phyloP scores from a whole-genome alignment of 1,140 invertebrate species.

The Hycleus cichorii region DNA sequence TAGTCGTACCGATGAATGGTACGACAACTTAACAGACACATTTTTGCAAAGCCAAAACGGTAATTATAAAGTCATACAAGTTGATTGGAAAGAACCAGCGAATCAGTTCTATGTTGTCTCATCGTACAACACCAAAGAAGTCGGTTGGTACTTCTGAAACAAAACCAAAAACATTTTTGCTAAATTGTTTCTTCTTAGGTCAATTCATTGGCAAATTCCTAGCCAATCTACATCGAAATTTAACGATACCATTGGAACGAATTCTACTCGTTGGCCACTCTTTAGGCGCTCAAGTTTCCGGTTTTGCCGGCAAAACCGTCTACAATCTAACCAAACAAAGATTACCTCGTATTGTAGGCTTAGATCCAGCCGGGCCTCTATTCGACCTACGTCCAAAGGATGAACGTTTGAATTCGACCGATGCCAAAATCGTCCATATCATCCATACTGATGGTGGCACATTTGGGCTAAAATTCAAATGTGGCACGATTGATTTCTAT shows the following conservation, averaged over 20 bases:
- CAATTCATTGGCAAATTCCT: not conserved
- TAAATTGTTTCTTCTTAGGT: not conserved
- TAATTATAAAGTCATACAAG: conserved; percentile 55
- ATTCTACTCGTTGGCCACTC: conserved; percentile 55
- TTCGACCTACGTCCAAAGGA: conserved; percentile 34
- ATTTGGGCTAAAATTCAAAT: conserved; percentile 59
- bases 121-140: conserved; percentile 26
- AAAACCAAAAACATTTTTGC: not conserved
- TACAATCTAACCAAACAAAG: conserved; percentile 23
- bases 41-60: conserved; percentile 43
- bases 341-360: conserved; percentile 44
- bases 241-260: not conserved
- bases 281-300: conserved; percentile 64
- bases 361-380: conserved; percentile 60
- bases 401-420: conserved; percentile 41
- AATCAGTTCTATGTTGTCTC: conserved; percentile 33
- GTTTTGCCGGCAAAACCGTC: conserved; percentile 53
- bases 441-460: conserved; percentile 81
- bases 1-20: conserved; percentile 36
- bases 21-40: conserved; percentile 41
- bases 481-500: conserved; percentile 81
- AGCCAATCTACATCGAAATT: not conserved
- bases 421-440: conserved; percentile 82
- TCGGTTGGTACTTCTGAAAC: conserved; percentile 32
- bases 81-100: conserved; percentile 56